These are phyloP conservation scores for Hipposideros larvatus DNA, from an alignment of 2,797 vertebrate species.

Conservation along the genomic window DNA sequence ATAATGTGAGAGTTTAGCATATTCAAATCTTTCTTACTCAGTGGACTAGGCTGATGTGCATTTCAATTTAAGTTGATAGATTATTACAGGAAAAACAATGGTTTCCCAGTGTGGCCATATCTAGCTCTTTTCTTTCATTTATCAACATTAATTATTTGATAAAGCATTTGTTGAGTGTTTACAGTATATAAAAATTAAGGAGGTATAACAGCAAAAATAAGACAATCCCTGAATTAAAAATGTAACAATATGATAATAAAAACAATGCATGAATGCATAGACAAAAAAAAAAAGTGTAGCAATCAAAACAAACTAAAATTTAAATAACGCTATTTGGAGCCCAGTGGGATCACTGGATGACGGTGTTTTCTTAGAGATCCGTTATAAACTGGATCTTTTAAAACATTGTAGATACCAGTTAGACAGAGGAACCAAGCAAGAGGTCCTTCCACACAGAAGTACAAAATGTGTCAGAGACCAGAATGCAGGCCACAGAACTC, in stretches of 20 bases:
- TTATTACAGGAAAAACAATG: too few relatives aligned
- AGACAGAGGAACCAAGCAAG: neutral
- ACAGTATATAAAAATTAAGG: neutral
- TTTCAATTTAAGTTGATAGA: too few relatives aligned
- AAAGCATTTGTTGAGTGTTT: fast-evolving
- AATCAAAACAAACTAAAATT: neutral
- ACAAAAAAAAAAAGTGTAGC: neutral
- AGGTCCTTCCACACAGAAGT: fast-evolving
- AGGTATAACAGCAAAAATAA: neutral
- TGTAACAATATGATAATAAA: neutral
- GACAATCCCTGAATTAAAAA: neutral
- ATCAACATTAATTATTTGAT: neutral
- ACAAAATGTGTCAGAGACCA: fast-evolving
- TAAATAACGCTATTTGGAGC: neutral
- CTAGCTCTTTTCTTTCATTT: too few relatives aligned
- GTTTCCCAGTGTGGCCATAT: too few relatives aligned
- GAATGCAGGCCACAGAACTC: too few relatives aligned
- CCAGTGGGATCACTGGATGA: neutral
- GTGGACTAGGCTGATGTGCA: too few relatives aligned
- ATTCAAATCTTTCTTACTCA: too few relatives aligned
- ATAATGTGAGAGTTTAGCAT: neutral
- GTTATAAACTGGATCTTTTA: neutral
- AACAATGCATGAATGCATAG: neutral
- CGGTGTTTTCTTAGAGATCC: neutral
- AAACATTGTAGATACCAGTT: neutral